Evolutionary conservation across 2,113 vertebrate genomes (phyloP), one percentile per base, ranked within the genome.

Genomic region (Myotis yumanensis): DNA sequence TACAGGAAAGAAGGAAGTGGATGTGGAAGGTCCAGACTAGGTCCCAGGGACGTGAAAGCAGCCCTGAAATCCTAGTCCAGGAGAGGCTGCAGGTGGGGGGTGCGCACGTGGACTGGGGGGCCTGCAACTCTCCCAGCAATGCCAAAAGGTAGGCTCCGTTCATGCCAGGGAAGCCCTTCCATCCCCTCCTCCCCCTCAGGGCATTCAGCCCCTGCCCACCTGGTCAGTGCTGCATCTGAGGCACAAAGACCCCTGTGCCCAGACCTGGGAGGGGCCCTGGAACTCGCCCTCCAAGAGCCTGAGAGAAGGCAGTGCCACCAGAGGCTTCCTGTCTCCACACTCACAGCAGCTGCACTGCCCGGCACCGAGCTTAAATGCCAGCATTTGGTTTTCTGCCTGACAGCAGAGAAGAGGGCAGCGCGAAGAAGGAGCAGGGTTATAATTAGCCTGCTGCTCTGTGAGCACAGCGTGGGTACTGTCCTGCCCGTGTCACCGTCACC

Each of bases 331-430:
- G 46, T 75, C 80, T 89, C 82, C 91, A 90, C 69, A 91, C 81
- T 71, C 80, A 75, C 80, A 92, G 96, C 37, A 92, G 95, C 96
- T 93, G 79, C 89, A 73, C 82, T 62, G 93, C 96, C 84, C 79
- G 77, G 69, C 57, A 4, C 93, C 73, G 95, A 96, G 92, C 68
- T 97, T 95, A 81, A 96, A 91, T 90, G 94, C 88, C 94, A 94
- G 89, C 12, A 30, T 97, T 96, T 90, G 92, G 57, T 72, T 97
- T 95, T 85, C 83, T 76, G 66, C 64, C 46, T 86, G 79, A 51
- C 30, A 93, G 92, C 80, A 2, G 86, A 81, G 37, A 51, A 71
- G 71, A 79, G 48, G 81, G 84, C 79, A 92, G 87, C 52, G 40
- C 68, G 32, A 57, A 87, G 88, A 85, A 83, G 9, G 59, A 84